These are phyloP conservation scores for Eupithecia abbreviata DNA, from an alignment of 2,888 invertebrate genomes.

Conservation along the genomic window DNA sequence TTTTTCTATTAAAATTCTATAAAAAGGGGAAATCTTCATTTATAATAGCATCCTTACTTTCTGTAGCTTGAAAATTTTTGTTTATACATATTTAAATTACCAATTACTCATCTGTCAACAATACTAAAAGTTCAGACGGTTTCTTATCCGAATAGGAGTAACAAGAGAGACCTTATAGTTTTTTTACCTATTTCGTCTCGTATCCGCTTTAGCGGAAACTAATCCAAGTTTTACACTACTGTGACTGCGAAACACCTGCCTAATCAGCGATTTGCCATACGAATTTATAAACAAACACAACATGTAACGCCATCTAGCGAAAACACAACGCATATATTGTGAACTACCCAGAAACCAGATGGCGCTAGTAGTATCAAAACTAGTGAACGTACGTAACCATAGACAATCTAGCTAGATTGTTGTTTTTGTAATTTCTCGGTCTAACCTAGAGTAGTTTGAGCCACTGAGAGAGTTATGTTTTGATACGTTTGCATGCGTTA, in stretches of 20 bases:
- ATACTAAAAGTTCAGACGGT: too few relatives aligned
- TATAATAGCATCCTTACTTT: not conserved
- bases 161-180: not conserved
- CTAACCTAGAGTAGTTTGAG: not conserved
- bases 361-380: constrained; percentile 46
- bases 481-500: not conserved
- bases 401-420: constrained; percentile 1
- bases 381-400: not conserved
- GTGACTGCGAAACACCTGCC: not conserved
- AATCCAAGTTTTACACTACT: not conserved
- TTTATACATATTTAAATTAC: too few relatives aligned
- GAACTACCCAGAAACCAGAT: constrained; percentile 43
- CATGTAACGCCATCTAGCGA: constrained; percentile 50
- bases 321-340: constrained; percentile 13
- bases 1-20: too few relatives aligned
- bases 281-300: constrained; percentile 17
- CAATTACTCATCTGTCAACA: too few relatives aligned
- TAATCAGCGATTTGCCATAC: not conserved
- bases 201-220: not conserved
- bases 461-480: not conserved
- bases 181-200: not conserved
- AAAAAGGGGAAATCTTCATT: too few relatives aligned
- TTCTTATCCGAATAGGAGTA: not conserved
- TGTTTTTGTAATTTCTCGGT: not conserved
- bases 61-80: not conserved